Evolutionary conservation across 2,888 invertebrate genomes (phyloP), one percentile per base, ranked within the genome.

Genomic region (Prosapia bicincta): DNA sequence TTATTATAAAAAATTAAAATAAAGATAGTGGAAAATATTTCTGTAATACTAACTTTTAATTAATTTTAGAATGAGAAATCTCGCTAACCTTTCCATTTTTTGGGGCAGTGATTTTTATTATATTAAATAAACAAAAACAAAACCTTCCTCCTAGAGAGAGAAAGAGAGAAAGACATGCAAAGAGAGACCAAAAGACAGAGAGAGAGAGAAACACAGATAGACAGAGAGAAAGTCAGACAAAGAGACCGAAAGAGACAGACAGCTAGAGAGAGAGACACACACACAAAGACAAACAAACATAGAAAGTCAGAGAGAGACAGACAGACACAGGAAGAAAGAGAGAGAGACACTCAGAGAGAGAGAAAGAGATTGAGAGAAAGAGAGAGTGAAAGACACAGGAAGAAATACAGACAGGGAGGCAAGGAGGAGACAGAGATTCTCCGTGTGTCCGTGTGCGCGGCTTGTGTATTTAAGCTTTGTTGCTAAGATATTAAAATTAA

Each of bases 341-440:
- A 66, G 66, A 66, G 66, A 66, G 66, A 66, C 20, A 66, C 20
- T 20, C 20, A 66, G 66, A 66, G 66, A 66, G 66, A 66, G 66
- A 66, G 66, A 66, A 23, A 66, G 66, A 66, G 66, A 66, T 13
- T 20, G 66, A 66, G 66, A 66, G 66, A 66, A 23, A 66, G 66
- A 66, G 66, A 66, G 66, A 66, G 66, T 20, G 66, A 66, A 20
- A 25, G 6, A 30, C 30, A 30, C 30, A 30, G 6, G 9, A 7
- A 38, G 10, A 38, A 7, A 38, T 15, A 38, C 38, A 38, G 10
- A 38, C 38, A 38, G n/a, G n/a, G n/a, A n/a, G n/a, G n/a, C n/a
- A n/a, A n/a, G n/a, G n/a, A n/a, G n/a, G n/a, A n/a, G n/a, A n/a
- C n/a, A n/a, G n/a, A n/a, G n/a, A n/a, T n/a, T n/a, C n/a, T n/a